Base-by-base conservation (phyloP, 30 jellyfish, hydroid and myxozoan species). In the Aurelia coerulea region DNA sequence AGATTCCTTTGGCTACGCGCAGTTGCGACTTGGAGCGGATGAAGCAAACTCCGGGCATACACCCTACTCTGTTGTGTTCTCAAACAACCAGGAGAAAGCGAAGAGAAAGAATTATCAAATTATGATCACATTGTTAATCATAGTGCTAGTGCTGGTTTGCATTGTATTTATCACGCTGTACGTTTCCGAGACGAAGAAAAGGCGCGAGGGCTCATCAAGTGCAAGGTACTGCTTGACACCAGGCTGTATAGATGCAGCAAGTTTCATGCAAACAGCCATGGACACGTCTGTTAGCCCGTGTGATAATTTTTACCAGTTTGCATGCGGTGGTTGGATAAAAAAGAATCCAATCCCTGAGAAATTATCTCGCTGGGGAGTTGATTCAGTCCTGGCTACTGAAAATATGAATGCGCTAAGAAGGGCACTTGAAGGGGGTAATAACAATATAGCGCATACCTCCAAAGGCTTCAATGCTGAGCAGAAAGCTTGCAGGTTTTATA, bases 301-400 rank as follows among this genome's bases (percentile, higher is more conserved):
- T 66, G 79, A 86, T 15, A 72, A 86, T 65, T 92, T 92, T 51
- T 92, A 92, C 34, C 91, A 80, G 56, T 92, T 76, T 66, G 91
- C 98, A 1, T 92, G 98, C 62, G 98, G 98, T 31, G 95, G 95
- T 17, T 92, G 98, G 98, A 73, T 92, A 14, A 78, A 83, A 65
- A 86, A 76, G 62, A 77, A 89, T 46, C 98, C 98, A 10, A 87
- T 92, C 29, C 98, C 98, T 11, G 98, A 92, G 39, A 70, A 95
- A 50, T 62, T 65, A 49, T 66, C 98, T 1, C 78, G 95, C 14
- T 92, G 84, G 81, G 92, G 97, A 9, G 86, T 95, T 32, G n/a
- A n/a, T n/a, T n/a, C n/a, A n/a, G 89, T 67, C 56, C 91, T 92
- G 11, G 80, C 87, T 23, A 95, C 81, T 39, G 76, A 77, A 37